Evolutionary conservation across 2,113 vertebrate genomes (phyloP).

Genomic region (Tichodroma muraria): DNA sequence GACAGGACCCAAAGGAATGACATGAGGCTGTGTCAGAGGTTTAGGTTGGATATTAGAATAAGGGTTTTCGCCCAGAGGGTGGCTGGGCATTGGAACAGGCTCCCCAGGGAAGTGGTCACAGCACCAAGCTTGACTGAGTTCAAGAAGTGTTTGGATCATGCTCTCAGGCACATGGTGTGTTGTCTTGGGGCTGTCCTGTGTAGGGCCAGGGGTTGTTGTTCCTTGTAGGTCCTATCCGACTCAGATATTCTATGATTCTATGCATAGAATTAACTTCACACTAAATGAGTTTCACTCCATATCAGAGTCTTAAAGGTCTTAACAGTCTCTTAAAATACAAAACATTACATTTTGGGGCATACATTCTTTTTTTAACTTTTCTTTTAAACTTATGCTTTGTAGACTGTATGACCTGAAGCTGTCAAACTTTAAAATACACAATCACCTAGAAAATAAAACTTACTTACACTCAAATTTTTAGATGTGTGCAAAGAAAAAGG

Average conservation of each 20-base stretch:
- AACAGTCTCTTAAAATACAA: background rate
- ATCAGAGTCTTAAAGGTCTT: background rate
- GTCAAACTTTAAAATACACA: background rate
- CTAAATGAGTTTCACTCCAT: background rate
- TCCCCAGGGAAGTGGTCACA: background rate
- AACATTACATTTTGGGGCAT: background rate
- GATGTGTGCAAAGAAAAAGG: rapidly evolving
- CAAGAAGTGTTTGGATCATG: background rate
- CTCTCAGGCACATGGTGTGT: background rate
- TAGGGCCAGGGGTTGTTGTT: background rate
- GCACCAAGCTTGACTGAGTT: background rate
- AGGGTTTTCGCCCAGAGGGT: background rate
- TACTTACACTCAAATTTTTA: background rate
- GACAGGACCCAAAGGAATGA: background rate
- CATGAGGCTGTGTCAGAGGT: background rate
- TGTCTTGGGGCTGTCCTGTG: background rate
- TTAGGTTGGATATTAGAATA: background rate
- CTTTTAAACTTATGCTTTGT: background rate
- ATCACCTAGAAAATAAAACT: background rate
- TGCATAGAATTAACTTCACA: background rate
- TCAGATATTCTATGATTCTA: background rate
- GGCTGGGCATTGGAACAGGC: background rate
- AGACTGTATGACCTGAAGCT: background rate
- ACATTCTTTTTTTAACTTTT: background rate
- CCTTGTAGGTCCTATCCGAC: background rate